These are phyloP conservation scores for Drosophila albomicans DNA, from an alignment of 1,140 invertebrate species.

Conservation along the genomic window DNA sequence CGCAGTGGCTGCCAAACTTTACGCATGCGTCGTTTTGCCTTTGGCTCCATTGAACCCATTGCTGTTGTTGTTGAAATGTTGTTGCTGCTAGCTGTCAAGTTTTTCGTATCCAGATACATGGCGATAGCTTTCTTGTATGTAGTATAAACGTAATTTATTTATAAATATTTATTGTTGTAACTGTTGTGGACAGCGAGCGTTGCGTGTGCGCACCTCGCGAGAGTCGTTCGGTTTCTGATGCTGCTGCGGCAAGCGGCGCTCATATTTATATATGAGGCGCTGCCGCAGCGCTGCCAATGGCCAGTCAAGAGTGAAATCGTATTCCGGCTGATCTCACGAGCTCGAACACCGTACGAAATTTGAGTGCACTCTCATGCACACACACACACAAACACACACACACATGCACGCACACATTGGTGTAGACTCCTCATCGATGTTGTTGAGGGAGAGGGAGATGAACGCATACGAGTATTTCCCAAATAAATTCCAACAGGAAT, in stretches of 20 bases:
- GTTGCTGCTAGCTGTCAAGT: constrained; percentile 55
- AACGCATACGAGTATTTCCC: constrained; percentile 70
- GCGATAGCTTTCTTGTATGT: constrained; percentile 37
- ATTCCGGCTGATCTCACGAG: constrained; percentile 79
- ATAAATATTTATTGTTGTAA: constrained; percentile 11
- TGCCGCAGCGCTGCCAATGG: constrained; percentile 73
- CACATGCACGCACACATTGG: constrained; percentile 35
- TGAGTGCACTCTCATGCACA: constrained; percentile 80
- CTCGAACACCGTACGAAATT: constrained; percentile 79
- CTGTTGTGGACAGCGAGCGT: constrained; percentile 52
- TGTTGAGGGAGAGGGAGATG: constrained; percentile 34
- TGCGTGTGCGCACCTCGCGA: constrained; percentile 82
- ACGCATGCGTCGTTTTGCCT: constrained; percentile 58
- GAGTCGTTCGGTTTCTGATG: constrained; percentile 83
- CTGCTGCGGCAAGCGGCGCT: constrained; percentile 76
- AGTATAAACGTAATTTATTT: constrained; percentile 19
- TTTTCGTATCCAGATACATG: constrained; percentile 84
- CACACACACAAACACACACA: constrained; percentile 28
- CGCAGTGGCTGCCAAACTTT: constrained; percentile 77
- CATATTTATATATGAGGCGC: constrained; percentile 82
- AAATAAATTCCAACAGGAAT: constrained; percentile 84
- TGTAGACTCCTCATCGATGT: constrained; percentile 27
- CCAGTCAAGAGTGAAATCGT: constrained; percentile 82
- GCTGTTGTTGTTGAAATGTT: constrained; percentile 39
- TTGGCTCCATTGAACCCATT: constrained; percentile 28